These are phyloP conservation scores for Luperina nickerlii DNA, from an alignment of 2,888 invertebrate genomes.

Conservation along the genomic window DNA sequence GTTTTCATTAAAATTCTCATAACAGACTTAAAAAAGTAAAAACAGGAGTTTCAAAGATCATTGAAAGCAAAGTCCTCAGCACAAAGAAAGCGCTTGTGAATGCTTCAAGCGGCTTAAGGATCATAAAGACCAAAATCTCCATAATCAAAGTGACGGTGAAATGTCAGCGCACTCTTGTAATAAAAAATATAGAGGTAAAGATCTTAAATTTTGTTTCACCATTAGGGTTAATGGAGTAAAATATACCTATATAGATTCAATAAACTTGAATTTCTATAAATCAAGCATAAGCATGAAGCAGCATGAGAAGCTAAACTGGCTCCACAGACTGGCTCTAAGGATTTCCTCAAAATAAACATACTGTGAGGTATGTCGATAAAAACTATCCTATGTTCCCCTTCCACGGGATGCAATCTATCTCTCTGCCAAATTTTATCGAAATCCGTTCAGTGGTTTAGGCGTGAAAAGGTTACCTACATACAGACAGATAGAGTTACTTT, in stretches of 20 bases:
- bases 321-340: too few species aligned
- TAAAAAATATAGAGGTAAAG: neutral
- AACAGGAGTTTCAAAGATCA: neutral
- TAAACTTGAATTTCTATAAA: too few species aligned
- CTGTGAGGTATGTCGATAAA: too few species aligned
- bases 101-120: slow-evolving; percentile 31
- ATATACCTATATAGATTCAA: neutral
- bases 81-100: slow-evolving; percentile 23
- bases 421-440: too few species aligned
- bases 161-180: neutral
- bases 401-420: too few species aligned
- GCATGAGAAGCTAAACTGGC: neutral
- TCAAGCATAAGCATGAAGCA: too few species aligned
- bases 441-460: too few species aligned
- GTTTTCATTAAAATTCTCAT: neutral
- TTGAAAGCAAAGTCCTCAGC: slow-evolving; percentile 9
- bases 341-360: neutral
- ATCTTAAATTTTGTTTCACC: neutral
- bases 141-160: slow-evolving; percentile 13
- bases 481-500: too few species aligned
- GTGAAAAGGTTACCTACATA: too few species aligned
- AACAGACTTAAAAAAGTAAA: neutral
- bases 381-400: too few species aligned
- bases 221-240: neutral
- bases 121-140: slow-evolving; percentile 6